Evolutionary conservation across 1,140 invertebrate species (phyloP), one percentile per base, ranked within the genome.

Genomic region (Aphis gossypii): DNA sequence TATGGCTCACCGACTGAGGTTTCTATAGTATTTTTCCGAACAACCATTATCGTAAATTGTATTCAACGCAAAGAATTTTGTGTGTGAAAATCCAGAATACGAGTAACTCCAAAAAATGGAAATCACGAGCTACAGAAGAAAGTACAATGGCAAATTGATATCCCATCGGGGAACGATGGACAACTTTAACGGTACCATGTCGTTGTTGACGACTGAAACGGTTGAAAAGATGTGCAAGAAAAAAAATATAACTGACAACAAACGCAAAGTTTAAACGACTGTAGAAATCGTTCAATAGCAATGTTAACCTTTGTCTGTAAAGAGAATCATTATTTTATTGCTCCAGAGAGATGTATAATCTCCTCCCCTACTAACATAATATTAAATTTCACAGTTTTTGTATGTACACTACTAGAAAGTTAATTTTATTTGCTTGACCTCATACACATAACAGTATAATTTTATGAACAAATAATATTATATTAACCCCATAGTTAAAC

Each of bases 321-420:
- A 56, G 21, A 21, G 46, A n/a, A 48, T 54, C 46, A 92, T 92
- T 76, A 48, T 92, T 92, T 54, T 92, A 92, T 92, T 92, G 44
- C 76, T 51, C 46, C 76, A 44, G 18, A 82, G 41, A 76, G 90
- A 91, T 25, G 38, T n/a, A 44, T 48, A 76, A 91, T 82, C 86
- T 2, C 90, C 56, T n/a, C 41, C 60, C 35, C 3, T 44, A 30
- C 21, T 25, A 25, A 84, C 3, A 41, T 38, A 4, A 44, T 84
- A 23, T n/a, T 41, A 41, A 41, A 41, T 41, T 76, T 84, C 41
- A 44, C 38, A 30, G 11, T 35, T 88, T 88, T n/a, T 88, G 83
- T 48, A 48, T 89, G 14, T 54, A 38, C 11, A 87, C 46, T 35
- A 35, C 14, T 4, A n/a, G 30, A 46, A 84, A 84, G 38, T 84